Evolutionary conservation across 2,888 invertebrate species (phyloP), one percentile per base, ranked within the genome.

Genomic region (Brachypalpus laphriformis): DNA sequence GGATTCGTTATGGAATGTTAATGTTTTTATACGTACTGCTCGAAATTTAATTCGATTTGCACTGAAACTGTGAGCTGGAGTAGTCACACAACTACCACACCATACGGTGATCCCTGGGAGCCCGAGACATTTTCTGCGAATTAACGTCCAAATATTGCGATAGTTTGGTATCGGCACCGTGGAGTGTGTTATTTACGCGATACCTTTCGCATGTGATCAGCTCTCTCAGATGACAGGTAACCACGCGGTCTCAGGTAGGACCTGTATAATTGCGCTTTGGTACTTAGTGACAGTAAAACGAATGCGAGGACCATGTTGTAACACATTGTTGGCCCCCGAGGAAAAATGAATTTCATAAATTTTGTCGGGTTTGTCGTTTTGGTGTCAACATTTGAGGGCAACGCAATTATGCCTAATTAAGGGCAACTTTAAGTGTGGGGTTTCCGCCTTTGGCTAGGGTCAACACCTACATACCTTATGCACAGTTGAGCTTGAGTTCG

Each of bases 111-210:
- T 77, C 66, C 18, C 78, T 71, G 71, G 78, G 61, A 56, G 63
- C 45, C 8, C 63, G 40, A 20, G 37, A 75, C 65, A 65, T 70
- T 74, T 74, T 83, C 66, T 63, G 68, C 74, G 70, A 85, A 80
- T 80, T 70, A 81, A 72, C 76, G 85, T 76, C 85, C 85, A 86
- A 86, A 86, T 82, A 82, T 82, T 86, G 75, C 76, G 72, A 82
- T 86, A 86, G 82, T 77, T 86, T 77, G 61, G 61, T 57, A 77
- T 66, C 49, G 72, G 66, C 75, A 75, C 75, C 37, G 47, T 65
- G 20, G 57, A 47, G 65, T 65, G 85, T 78, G 83, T 83, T 83
- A 78, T 83, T 83, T 83, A 78, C 83, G 78, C 31, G 85, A 85
- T 81, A 75, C 63, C 80, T 59, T 75, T 85, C 75, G 85, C 80